Conservation (phyloP, 2,797 vertebrate genomes). For the Pagetopsis macropterus region DNA sequence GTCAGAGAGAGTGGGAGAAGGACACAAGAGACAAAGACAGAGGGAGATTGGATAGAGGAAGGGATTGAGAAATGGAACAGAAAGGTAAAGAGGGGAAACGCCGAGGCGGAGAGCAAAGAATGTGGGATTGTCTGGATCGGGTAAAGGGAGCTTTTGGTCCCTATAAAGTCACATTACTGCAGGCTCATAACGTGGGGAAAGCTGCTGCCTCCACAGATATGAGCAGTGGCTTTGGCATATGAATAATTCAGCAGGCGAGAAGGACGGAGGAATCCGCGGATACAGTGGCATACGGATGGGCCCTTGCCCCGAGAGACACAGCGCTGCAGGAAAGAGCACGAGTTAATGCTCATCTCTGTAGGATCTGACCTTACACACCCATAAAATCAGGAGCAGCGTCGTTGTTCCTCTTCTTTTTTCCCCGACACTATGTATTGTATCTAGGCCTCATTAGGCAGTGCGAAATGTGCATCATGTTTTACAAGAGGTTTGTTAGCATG, state of each 20-base stretch:
- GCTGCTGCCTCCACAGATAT: slow-evolving; percentile 77
- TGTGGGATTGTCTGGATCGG: slow-evolving; percentile 49
- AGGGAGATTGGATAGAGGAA: slow-evolving; percentile 17
- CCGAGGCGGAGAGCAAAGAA: slow-evolving; percentile 31
- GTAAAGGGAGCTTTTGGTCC: slow-evolving; percentile 63
- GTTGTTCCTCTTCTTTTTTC: not conserved
- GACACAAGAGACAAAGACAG: slow-evolving; percentile 15
- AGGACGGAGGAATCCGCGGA: slow-evolving; percentile 61
- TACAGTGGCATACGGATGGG: slow-evolving; percentile 54
- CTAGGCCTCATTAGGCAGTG: slow-evolving; percentile 65
- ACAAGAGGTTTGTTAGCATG: slow-evolving; percentile 72
- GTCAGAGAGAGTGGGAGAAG: slow-evolving; percentile 28
- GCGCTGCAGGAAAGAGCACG: slow-evolving; percentile 33
- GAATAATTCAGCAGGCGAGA: slow-evolving; percentile 74
- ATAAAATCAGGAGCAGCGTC: slow-evolving; percentile 19
- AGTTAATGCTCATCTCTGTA: slow-evolving; percentile 55
- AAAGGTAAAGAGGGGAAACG: slow-evolving; percentile 19
- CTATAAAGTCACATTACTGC: slow-evolving; percentile 62
- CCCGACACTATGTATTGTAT: slow-evolving; percentile 16
- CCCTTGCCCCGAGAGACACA: slow-evolving; percentile 51
- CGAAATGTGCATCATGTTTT: slow-evolving; percentile 65
- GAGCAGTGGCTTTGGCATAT: slow-evolving; percentile 68
- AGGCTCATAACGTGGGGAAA: slow-evolving; percentile 61
- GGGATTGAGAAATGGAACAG: slow-evolving; percentile 41
- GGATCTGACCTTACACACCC: slow-evolving; percentile 58